Evolutionary conservation across 53 echinoderm and acorn worm genomes (phyloP).

Genomic region (Glandiceps talaboti): DNA sequence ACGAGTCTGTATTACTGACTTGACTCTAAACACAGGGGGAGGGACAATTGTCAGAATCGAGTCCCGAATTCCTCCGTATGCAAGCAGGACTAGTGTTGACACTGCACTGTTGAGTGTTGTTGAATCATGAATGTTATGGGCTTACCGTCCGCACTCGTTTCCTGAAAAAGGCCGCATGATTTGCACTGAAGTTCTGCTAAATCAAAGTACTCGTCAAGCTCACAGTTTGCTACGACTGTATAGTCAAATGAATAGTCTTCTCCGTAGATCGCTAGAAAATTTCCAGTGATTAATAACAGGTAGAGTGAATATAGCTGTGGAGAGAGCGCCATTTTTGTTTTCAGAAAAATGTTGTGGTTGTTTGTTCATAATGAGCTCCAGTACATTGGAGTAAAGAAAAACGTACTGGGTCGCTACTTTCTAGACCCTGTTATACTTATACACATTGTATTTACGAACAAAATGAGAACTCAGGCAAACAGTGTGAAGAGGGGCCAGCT

Average conservation of each 20-base stretch:
- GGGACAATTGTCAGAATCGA: too few species aligned
- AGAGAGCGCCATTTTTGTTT: not conserved
- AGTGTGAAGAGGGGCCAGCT: too few species aligned
- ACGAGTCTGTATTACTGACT: too few species aligned
- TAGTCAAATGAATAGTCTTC: not conserved
- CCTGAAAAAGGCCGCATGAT: constrained; percentile 18
- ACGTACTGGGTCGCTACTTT: too few species aligned
- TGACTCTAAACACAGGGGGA: too few species aligned
- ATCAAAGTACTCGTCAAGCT: constrained; percentile 25
- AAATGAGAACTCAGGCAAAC: too few species aligned
- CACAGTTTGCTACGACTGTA: constrained; percentile 4
- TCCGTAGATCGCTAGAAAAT: not conserved
- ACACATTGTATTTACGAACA: too few species aligned
- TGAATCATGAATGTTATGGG: not conserved
- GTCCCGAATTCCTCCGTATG: too few species aligned
- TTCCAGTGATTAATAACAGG: not conserved
- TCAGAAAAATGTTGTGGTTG: not conserved
- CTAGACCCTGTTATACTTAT: too few species aligned
- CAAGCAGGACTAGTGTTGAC: too few species aligned
- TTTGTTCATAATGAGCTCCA: not conserved
- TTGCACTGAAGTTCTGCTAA: constrained; percentile 25
- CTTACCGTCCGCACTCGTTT: constrained; percentile 21
- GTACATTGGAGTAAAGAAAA: too few species aligned
- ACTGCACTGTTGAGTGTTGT: too few species aligned
- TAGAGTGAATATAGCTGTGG: not conserved